phyloP scores from a whole-genome alignment of 1,140 invertebrate genomes.

The Tetragonula clypearis region DNA sequence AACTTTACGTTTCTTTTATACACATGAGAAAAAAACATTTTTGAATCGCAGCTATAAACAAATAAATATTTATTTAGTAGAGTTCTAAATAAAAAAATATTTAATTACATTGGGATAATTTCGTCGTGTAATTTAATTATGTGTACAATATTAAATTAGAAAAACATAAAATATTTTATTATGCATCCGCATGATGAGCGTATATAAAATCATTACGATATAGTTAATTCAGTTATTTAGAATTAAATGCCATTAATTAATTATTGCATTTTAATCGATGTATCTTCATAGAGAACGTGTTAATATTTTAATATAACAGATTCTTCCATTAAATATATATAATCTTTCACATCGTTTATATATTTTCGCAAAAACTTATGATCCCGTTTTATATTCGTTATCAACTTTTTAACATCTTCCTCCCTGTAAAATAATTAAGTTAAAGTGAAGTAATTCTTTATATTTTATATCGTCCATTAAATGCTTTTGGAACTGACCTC shows the following conservation, averaged over 20 bases:
- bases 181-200: neutral
- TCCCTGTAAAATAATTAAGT: constrained; percentile 61
- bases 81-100: neutral
- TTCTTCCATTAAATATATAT: constrained; percentile 70
- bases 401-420: constrained; percentile 65
- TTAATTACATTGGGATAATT: neutral
- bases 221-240: neutral
- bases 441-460: neutral
- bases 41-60: neutral
- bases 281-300: neutral
- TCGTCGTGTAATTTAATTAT: neutral
- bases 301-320: constrained; percentile 11
- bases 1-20: constrained; percentile 27
- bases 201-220: constrained; percentile 7
- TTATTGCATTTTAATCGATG: neutral
- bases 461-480: neutral
- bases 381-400: constrained; percentile 70
- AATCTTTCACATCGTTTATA: constrained; percentile 70
- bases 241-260: neutral
- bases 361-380: constrained; percentile 68
- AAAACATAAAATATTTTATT: constrained; percentile 28
- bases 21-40: constrained; percentile 4
- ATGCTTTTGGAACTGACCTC: constrained; percentile 59
- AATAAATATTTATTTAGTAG: neutral
- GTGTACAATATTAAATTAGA: neutral